These are phyloP conservation scores for Myripristis murdjan DNA, from an alignment of 2,797 vertebrate genomes.

Conservation along the genomic window DNA sequence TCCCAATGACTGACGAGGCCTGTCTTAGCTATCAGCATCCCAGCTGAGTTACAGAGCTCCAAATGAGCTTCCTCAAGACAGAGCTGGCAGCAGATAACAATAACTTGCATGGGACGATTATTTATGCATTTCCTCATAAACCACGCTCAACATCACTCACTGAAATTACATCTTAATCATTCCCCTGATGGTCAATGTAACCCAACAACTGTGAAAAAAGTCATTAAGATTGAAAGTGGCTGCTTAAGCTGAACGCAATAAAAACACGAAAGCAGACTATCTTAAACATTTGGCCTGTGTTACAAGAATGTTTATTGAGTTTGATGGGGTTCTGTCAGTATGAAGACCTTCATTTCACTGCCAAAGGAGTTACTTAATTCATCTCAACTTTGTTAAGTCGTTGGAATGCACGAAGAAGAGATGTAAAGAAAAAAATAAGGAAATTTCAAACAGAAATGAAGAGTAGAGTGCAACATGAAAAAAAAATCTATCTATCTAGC, in stretches of 20 bases:
- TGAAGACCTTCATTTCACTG: conserved; percentile 39
- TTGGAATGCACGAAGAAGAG: conserved; percentile 21
- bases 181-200: conserved; percentile 63
- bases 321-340: conserved; percentile 43
- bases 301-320: conserved; percentile 42
- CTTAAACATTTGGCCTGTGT: conserved; percentile 48
- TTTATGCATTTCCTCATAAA: conserved; percentile 68
- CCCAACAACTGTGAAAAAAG: conserved; percentile 32
- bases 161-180: conserved; percentile 71
- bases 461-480: background rate
- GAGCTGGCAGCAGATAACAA: conserved; percentile 51
- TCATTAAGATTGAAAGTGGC: conserved; percentile 31
- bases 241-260: conserved; percentile 34
- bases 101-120: conserved; percentile 53
- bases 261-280: conserved; percentile 38
- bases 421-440: conserved; percentile 8
- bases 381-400: conserved; percentile 29
- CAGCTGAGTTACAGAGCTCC: conserved; percentile 71
- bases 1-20: conserved; percentile 59
- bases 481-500: too few species aligned
- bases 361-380: conserved; percentile 44
- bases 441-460: conserved; percentile 31
- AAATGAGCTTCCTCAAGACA: conserved; percentile 69
- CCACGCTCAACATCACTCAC: conserved; percentile 68
- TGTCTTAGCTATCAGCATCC: conserved; percentile 70